phyloP scores from a whole-genome alignment of 2,888 invertebrate genomes.

The Frankliniella intonsa region DNA sequence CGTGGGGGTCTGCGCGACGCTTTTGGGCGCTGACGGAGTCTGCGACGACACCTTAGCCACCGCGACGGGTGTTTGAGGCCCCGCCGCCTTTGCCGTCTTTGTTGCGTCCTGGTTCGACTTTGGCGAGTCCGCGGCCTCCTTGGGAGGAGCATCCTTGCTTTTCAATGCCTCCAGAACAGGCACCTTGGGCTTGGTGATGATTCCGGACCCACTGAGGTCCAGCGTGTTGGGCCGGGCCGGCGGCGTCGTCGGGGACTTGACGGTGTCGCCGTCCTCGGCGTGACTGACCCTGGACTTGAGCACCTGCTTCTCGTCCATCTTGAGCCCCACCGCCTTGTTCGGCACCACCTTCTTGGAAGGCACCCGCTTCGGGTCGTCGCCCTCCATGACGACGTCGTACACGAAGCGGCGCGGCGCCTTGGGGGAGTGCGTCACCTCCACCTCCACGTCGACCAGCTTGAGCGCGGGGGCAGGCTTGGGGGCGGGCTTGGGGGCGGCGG shows the following conservation, averaged over 20 bases:
- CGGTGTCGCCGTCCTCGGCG: slow-evolving; percentile 33
- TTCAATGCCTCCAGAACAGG: not conserved
- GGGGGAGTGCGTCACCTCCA: slow-evolving; percentile 12
- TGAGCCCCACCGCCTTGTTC: slow-evolving; percentile 10
- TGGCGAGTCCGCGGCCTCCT: not conserved
- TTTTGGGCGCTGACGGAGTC: not conserved
- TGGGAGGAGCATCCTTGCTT: not conserved
- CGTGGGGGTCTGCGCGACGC: not conserved
- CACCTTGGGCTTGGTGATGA: slow-evolving; percentile 8
- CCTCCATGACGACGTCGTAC: not conserved
- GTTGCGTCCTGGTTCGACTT: too few relatives aligned
- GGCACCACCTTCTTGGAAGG: slow-evolving; percentile 9
- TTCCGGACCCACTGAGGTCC: not conserved
- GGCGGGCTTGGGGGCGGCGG: too few relatives aligned
- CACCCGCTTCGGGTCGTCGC: slow-evolving; percentile 19
- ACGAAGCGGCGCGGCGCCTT: slow-evolving; percentile 6
- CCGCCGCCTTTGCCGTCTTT: not conserved
- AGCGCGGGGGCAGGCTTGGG: not conserved
- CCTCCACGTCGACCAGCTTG: slow-evolving; percentile 21
- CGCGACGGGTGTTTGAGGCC: not conserved
- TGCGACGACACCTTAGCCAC: not conserved
- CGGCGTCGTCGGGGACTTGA: slow-evolving; percentile 15
- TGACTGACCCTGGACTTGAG: slow-evolving; percentile 34
- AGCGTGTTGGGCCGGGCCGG: slow-evolving; percentile 30
- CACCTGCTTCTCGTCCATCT: slow-evolving; percentile 16